Evolutionary conservation across 2,113 vertebrate species (phyloP).

Genomic region (Phainopepla nitens): DNA sequence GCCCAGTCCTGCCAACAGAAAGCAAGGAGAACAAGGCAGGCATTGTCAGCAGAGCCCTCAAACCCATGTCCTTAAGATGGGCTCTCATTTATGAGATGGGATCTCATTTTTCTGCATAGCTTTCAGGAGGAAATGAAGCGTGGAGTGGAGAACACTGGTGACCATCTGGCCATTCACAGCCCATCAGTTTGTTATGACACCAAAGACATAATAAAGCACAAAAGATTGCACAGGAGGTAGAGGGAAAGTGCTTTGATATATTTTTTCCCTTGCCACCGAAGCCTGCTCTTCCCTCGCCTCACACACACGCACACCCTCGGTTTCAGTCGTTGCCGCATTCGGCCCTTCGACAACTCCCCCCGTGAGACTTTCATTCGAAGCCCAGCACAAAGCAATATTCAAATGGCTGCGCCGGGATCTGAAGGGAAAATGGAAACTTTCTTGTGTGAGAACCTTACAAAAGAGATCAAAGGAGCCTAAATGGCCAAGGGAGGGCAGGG

Average conservation of each 20-base stretch:
- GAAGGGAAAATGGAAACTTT: conserved; percentile 57
- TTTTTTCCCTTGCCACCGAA: background rate
- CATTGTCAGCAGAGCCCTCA: conserved; percentile 50
- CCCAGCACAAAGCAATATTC: conserved; percentile 47
- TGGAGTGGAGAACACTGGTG: conserved; percentile 52
- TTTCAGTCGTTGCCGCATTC: background rate
- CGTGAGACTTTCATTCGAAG: background rate
- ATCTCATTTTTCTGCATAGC: conserved; percentile 68
- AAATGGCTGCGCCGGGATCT: background rate
- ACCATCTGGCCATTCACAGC: conserved; percentile 70
- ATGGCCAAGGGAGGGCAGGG: conserved; percentile 31
- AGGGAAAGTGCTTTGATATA: conserved; percentile 53
- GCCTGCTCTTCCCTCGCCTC: conserved; percentile 15
- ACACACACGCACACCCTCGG: background rate
- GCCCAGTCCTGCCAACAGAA: background rate
- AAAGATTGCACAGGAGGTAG: conserved; percentile 48
- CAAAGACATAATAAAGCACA: conserved; percentile 61
- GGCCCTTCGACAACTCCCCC: background rate
- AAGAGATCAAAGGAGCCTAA: conserved; percentile 61
- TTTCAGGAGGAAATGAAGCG: conserved; percentile 67
- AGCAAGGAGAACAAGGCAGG: conserved; percentile 16
- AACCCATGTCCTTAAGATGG: conserved; percentile 31
- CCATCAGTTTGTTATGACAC: conserved; percentile 67
- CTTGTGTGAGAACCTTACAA: conserved; percentile 49
- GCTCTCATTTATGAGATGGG: conserved; percentile 55